phyloP scores from a whole-genome alignment of 2,888 invertebrate species.

The Aphelenchoides bicaudatus region DNA sequence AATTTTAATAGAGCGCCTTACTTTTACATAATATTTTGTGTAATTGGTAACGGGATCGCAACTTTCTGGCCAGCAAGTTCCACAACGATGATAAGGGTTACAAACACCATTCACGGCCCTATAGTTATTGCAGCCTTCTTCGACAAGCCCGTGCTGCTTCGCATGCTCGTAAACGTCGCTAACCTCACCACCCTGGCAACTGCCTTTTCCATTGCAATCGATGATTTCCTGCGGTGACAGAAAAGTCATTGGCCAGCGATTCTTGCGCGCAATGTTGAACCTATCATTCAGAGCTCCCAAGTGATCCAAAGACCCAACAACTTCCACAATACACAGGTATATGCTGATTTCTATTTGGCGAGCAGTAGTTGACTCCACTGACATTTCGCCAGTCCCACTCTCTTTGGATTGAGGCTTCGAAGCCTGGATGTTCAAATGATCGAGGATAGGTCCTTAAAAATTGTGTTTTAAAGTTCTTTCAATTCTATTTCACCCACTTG shows the following conservation, averaged over 20 bases:
- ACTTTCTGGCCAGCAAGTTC: conserved; percentile 61
- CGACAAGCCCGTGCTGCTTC: conserved; percentile 63
- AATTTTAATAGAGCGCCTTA: too few species aligned
- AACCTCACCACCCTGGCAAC: conserved; percentile 61
- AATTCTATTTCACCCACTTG: too few species aligned
- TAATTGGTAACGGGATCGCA: conserved; percentile 62
- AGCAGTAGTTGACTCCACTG: conserved; percentile 63
- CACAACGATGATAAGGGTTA: conserved; percentile 61
- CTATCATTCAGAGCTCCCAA: conserved; percentile 63
- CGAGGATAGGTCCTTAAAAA: conserved; percentile 43
- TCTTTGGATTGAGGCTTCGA: conserved; percentile 55
- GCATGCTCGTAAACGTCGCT: conserved; percentile 63
- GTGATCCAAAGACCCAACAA: conserved; percentile 65
- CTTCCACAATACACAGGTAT: conserved; percentile 65
- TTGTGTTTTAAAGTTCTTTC: too few species aligned
- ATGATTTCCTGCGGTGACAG: conserved; percentile 63
- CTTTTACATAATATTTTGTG: conserved; percentile 63
- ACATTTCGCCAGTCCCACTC: conserved; percentile 64
- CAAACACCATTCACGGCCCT: conserved; percentile 64
- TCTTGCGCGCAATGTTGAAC: conserved; percentile 63
- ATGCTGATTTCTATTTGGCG: conserved; percentile 64
- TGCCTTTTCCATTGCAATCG: conserved; percentile 63
- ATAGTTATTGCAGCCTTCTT: conserved; percentile 65
- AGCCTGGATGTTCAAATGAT: conserved; percentile 49
- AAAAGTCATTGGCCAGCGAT: conserved; percentile 64